These are phyloP conservation scores for Melanocharis versteri DNA, from an alignment of 2,113 vertebrate species.

Conservation along the genomic window DNA sequence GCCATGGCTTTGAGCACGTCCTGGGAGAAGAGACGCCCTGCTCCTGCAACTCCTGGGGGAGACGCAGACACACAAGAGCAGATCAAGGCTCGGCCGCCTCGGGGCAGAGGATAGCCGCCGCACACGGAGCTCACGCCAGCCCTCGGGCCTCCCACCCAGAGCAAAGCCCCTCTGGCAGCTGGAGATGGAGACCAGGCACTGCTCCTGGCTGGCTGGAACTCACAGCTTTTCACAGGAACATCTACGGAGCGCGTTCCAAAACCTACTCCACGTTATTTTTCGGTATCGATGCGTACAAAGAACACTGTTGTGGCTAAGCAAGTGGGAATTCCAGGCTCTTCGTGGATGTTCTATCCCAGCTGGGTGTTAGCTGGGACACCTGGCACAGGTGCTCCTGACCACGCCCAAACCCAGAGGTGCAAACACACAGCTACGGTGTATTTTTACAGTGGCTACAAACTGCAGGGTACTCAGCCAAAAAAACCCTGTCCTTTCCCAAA, in stretches of 20 bases:
- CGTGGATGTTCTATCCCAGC: background rate
- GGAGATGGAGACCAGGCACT: background rate
- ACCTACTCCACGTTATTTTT: rapidly evolving
- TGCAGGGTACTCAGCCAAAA: background rate
- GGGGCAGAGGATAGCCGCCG: background rate
- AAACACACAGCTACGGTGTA: rapidly evolving
- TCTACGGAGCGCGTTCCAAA: background rate
- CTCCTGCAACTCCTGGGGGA: slow-evolving; percentile 88
- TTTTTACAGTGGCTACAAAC: too few relatives aligned
- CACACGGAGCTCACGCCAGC: rapidly evolving
- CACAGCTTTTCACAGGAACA: background rate
- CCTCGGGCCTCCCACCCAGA: background rate
- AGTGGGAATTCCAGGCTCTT: background rate
- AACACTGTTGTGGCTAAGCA: background rate
- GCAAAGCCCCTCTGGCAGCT: background rate
- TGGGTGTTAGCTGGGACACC: background rate
- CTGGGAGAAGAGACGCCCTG: slow-evolving; percentile 87
- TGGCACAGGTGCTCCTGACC: background rate
- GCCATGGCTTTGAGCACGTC: slow-evolving; percentile 88
- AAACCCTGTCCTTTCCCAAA: background rate
- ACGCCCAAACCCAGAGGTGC: background rate
- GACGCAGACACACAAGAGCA: background rate
- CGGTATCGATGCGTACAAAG: background rate
- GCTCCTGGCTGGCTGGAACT: background rate
- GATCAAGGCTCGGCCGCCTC: rapidly evolving